Base-by-base conservation (phyloP, 1,140 invertebrate species). In the Diuraphis noxia region DNA sequence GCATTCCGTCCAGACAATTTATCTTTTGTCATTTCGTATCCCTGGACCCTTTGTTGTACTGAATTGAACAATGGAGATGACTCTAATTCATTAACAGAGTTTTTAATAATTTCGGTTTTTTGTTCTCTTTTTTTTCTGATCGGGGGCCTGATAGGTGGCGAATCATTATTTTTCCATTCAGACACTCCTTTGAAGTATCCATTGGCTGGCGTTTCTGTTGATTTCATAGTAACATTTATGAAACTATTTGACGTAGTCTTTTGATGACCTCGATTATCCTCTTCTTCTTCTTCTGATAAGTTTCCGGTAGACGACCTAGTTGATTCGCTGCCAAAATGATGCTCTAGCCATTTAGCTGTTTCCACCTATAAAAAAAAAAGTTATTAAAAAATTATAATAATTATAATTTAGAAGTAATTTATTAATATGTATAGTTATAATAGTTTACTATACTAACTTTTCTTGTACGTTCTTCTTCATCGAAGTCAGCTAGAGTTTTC, bases 261-360 rank as follows among this genome's bases (percentile, higher is more conserved):
- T 36, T 89, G 92, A 36, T 49, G 52, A 19, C 90, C 77, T 6
- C 95, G 95, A 92, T 95, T 95, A 92, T 95, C 94, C 4, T 49
- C 46, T 92, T 94, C 94, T 92, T 95, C 95, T 6, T 94, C 94
- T 9, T 87, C 88, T n/a, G 82, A 90, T 19, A 84, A n/a, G 25
- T 91, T 93, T 92, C 36, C 94, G 30, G 95, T 94, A 10, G 95
- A 93, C 0, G 95, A 96, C 91, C 96, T 96, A 82, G 96, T 96
- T 2, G 96, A 97, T 87, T 97, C 97, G 93, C 97, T 97, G 77
- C 97, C 97, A 93, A 98, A 98, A 93, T 98, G 97, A 93, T 96
- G 96, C 92, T 98, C 97, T 30, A 98, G 94, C 97, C 97, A 99
- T 94, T 96, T 98, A 92, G 96, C 97, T 0, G 97, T 98, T 95